These are phyloP conservation scores for Omphaloscelis lunosa DNA, from an alignment of 2,888 invertebrate genomes.

Conservation along the genomic window DNA sequence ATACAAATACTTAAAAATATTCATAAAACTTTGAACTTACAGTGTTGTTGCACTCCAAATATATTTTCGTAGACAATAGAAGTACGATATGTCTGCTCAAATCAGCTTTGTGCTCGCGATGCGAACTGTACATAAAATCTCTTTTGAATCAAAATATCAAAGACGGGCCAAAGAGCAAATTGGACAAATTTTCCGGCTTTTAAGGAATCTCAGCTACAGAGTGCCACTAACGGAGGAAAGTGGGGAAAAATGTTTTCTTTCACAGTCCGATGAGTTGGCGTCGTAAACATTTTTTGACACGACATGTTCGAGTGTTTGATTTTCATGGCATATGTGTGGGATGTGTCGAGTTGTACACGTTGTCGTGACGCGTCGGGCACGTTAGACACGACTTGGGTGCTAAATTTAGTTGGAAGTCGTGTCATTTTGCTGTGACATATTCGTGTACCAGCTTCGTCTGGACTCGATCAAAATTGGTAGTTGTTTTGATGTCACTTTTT, in stretches of 20 bases:
- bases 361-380: conserved; percentile 37
- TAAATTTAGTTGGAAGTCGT: conserved; percentile 39
- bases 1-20: conserved; percentile 26
- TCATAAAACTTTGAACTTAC: conserved; percentile 6
- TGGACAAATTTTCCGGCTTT: conserved; percentile 84
- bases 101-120: conserved; percentile 72
- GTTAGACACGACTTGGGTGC: conserved; percentile 35
- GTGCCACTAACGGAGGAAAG: conserved; percentile 72
- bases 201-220: conserved; percentile 74
- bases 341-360: conserved; percentile 31
- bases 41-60: conserved; percentile 22
- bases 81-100: conserved; percentile 57
- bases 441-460: conserved; percentile 21
- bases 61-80: conserved; percentile 60
- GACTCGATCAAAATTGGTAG: conserved; percentile 41
- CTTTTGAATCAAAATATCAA: conserved; percentile 81
- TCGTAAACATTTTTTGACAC: conserved; percentile 63
- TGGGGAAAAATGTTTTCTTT: conserved; percentile 74
- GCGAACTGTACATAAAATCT: conserved; percentile 71
- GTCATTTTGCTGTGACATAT: conserved; percentile 51
- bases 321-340: conserved; percentile 38
- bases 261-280: conserved; percentile 63
- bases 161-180: conserved; percentile 77
- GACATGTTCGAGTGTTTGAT: conserved; percentile 40
- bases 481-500: conserved; percentile 38